A percentile compares a stretch with the other conserved stretches of the same genome.
Evolutionary conservation across 2,797 vertebrate genomes (phyloP).

Genomic region (Gymnodraco acuticeps): DNA sequence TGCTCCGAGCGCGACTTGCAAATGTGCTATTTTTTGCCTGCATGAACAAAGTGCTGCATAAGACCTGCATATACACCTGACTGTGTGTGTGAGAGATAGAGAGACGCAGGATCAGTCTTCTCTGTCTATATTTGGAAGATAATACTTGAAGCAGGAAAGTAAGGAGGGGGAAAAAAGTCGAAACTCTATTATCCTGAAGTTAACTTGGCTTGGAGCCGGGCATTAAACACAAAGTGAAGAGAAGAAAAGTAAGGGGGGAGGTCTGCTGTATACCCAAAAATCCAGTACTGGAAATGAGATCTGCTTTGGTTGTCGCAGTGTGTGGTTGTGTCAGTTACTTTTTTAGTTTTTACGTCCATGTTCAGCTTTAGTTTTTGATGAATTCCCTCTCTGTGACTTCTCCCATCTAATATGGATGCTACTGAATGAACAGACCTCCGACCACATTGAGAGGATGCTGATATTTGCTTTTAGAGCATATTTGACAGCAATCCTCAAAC

Average conservation of each 20-base stretch:
- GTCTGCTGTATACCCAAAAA: neutral
- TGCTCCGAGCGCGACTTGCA: constrained; percentile 20
- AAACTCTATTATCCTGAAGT: constrained; percentile 26
- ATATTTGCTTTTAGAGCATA: neutral
- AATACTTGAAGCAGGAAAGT: constrained; percentile 40
- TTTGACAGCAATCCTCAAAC: constrained; percentile 1
- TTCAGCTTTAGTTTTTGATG: constrained; percentile 8
- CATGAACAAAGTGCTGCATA: constrained; percentile 44
- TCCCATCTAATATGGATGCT: constrained; percentile 8
- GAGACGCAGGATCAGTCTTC: constrained; percentile 38
- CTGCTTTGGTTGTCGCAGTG: neutral
- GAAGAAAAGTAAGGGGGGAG: neutral
- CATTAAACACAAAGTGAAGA: neutral
- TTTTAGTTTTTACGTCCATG: neutral
- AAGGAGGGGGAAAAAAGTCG: constrained; percentile 13
- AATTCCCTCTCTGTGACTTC: neutral
- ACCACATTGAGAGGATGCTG: neutral
- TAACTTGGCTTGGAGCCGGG: constrained; percentile 21
- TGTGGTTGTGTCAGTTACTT: neutral
- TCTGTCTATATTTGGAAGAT: constrained; percentile 57
- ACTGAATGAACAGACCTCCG: constrained; percentile 14
- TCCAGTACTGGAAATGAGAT: neutral
- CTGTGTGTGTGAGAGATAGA: constrained; percentile 37
- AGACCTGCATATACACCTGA: constrained; percentile 43
- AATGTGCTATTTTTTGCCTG: constrained; percentile 43